Conservation (phyloP, 2,797 vertebrate genomes). For the Mastacembelus armatus region DNA sequence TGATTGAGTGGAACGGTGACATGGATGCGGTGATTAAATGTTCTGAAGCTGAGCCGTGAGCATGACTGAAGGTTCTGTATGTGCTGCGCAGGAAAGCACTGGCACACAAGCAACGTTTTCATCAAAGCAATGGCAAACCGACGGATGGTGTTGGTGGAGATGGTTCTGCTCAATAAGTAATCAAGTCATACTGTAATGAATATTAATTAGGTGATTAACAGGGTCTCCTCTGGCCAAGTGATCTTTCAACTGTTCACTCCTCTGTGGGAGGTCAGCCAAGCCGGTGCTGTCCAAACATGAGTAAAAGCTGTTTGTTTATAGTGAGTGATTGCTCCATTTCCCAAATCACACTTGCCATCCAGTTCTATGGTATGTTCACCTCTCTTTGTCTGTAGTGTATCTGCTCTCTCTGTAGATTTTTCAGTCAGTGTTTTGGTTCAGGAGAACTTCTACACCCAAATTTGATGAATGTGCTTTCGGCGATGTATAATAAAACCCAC, state of each 20-base stretch:
- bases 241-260: conserved; percentile 31
- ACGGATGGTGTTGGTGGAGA: not conserved
- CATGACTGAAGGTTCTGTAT: conserved; percentile 6
- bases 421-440: conserved; percentile 25
- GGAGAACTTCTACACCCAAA: conserved; percentile 18
- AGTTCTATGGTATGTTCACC: not conserved
- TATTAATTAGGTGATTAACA: conserved; percentile 41
- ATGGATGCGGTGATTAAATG: conserved; percentile 53
- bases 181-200: conserved; percentile 29
- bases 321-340: conserved; percentile 34
- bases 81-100: not conserved
- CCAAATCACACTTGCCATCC: conserved; percentile 9
- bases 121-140: conserved; percentile 17
- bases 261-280: conserved; percentile 41
- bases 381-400: not conserved
- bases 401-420: not conserved
- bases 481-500: conserved; percentile 44
- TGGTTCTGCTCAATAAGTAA: conserved; percentile 10
- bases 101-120: not conserved
- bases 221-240: conserved; percentile 11
- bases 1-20: conserved; percentile 60
- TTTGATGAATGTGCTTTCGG: conserved; percentile 19
- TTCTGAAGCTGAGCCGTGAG: conserved; percentile 35
- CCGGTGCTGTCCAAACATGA: conserved; percentile 18
- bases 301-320: conserved; percentile 41